Evolutionary conservation across 2,888 invertebrate genomes (phyloP).

Genomic region (Pecten maximus): DNA sequence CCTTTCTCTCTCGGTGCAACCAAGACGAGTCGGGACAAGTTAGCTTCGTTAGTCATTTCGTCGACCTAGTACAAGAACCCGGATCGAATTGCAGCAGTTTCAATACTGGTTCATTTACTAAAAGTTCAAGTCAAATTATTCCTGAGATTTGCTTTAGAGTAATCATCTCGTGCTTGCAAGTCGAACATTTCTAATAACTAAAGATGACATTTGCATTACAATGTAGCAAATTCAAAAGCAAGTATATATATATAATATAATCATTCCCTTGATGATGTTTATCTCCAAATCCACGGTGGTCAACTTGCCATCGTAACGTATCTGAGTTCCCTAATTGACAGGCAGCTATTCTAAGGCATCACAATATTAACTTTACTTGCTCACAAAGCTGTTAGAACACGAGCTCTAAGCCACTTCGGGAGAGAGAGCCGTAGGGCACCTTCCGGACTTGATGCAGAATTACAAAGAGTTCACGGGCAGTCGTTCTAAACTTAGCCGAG

Average conservation of each 20-base stretch:
- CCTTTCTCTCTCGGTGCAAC: not conserved
- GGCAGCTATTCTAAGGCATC: not conserved
- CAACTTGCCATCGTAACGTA: not conserved
- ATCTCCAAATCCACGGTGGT: too few species aligned
- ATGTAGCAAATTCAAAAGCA: too few species aligned
- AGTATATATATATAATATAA: too few species aligned
- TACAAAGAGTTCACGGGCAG: slow-evolving; percentile 13
- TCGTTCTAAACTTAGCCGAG: not conserved
- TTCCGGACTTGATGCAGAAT: not conserved
- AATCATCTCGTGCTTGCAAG: too few species aligned
- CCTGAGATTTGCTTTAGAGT: too few species aligned
- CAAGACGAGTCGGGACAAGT: not conserved
- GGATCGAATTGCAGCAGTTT: too few species aligned
- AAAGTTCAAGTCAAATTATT: too few species aligned
- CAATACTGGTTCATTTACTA: too few species aligned
- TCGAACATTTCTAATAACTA: too few species aligned
- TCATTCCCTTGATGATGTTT: too few species aligned
- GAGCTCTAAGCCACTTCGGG: not conserved
- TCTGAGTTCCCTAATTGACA: not conserved
- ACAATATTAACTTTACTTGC: not conserved
- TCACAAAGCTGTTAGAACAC: not conserved
- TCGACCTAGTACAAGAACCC: too few species aligned
- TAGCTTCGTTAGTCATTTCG: not conserved
- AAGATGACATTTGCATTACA: too few species aligned
- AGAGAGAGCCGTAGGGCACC: not conserved